Base-by-base conservation (phyloP, 2,113 vertebrate species). In the Leptocoma aspasia region DNA sequence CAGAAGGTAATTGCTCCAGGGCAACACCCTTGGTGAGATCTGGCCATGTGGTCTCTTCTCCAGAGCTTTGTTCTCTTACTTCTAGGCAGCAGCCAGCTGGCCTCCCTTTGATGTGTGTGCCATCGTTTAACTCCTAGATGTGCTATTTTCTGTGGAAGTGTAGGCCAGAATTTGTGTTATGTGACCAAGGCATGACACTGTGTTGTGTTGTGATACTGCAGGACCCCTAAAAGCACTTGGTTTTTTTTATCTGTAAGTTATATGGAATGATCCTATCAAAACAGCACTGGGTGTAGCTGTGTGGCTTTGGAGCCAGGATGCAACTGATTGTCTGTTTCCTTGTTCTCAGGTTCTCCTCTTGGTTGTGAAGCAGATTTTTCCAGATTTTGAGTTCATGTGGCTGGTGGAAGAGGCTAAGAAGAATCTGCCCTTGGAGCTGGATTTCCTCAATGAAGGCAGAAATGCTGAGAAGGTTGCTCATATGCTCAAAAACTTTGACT, bases 321-420 rank as follows among this genome's bases (percentile, higher is more conserved):
- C 26, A 70, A 59, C 61, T 85, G 76, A 89, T 47, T 33, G 26
- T 64, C 20, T 57, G 12, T 53, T 92, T 90, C 45, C n/a, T 92
- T 94, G 37, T 50, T 92, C 91, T 91, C 86, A 99, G 99, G 96
- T 99, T 84, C 98, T 99, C 12, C 57, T 99, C 27, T 97, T 97
- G 77, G 94, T 96, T 6, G 99, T 99, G 91, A 98, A 99, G 66
- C 98, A 99, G 97, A 98, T 99, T 53, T 99, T 99, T 92, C 99
- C 99, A 37, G 98, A 99, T 91, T 99, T 99, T 95, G 98, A 98
- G 78, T 99, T 99, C 91, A 98, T 99, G 98, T 99, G 99, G 99
- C 94, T 99, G 94, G 99, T 99, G 73, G 99, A 99, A 39, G 99
- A 99, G 94, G 99, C 99, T 80, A 99, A 99, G 97, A 99, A 99